Conservation (phyloP, 2,797 vertebrate genomes). For the Anguilla anguilla region DNA sequence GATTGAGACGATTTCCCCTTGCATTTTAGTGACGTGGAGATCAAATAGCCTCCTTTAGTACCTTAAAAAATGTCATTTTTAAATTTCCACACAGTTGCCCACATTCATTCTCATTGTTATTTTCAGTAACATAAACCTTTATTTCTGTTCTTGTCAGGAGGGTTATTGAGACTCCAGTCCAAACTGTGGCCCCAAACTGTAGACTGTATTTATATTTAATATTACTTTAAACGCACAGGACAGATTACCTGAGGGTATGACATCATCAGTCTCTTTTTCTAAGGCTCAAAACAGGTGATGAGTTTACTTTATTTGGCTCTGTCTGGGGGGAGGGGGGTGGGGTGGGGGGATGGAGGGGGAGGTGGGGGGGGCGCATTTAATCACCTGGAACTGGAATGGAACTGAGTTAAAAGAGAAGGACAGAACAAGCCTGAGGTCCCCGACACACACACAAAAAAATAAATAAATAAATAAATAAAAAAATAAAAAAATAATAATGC, state of each 20-base stretch:
- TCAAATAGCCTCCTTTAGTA: neutral
- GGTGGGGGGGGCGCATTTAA: conserved; percentile 34
- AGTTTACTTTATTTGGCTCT: conserved; percentile 66
- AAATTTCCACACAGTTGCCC: neutral
- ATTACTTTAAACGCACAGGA: conserved; percentile 60
- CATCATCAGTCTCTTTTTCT: conserved; percentile 63
- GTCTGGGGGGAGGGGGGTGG: conserved; percentile 53
- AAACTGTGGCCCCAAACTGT: conserved; percentile 54
- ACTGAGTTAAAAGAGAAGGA: conserved; percentile 56
- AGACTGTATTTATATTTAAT: conserved; percentile 60
- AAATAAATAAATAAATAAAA: too few species aligned
- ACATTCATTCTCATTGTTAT: conserved; percentile 2
- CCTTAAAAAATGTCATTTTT: neutral
- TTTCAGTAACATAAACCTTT: neutral
- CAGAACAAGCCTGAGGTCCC: conserved; percentile 58
- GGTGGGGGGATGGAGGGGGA: too few species aligned
- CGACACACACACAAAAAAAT: conserved; percentile 35
- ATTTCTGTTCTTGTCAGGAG: neutral
- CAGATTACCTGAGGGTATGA: conserved; percentile 65
- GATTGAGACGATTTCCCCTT: neutral
- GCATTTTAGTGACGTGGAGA: neutral
- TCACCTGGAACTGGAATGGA: conserved; percentile 61
- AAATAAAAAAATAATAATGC: conserved; percentile 30
- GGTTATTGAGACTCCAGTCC: neutral
- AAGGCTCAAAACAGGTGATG: conserved; percentile 71